Conservation (phyloP, 37 sponge, comb jelly and placozoan species). For the Petrosia ficiformis region DNA sequence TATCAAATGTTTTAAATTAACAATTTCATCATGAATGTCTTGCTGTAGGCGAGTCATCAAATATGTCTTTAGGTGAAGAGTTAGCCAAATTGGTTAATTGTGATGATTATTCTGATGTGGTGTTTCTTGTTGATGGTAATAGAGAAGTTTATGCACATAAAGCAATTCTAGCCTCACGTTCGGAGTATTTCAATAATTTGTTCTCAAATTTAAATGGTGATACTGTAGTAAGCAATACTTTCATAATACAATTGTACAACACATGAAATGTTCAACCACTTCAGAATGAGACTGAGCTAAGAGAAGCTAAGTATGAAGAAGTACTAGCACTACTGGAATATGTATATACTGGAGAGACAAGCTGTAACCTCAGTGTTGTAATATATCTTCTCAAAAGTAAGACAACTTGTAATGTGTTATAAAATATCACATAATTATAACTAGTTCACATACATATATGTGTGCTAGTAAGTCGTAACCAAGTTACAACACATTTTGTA, state of each 20-base stretch:
- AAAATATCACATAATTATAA: too few species aligned
- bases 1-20: neutral
- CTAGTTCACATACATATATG: too few species aligned
- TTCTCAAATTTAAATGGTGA: conserved; percentile 46
- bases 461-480: too few species aligned
- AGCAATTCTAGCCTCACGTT: conserved; percentile 50
- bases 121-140: conserved; percentile 43
- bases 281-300: conserved; percentile 31
- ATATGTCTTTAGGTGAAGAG: neutral
- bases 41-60: neutral
- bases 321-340: conserved; percentile 67
- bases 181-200: conserved; percentile 64
- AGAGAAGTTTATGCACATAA: conserved; percentile 43
- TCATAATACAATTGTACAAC: too few species aligned
- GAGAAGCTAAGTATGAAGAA: conserved; percentile 13
- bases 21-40: neutral
- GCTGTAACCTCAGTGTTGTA: neutral
- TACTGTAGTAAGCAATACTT: neutral
- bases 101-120: conserved; percentile 39
- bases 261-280: too few species aligned
- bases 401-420: too few species aligned
- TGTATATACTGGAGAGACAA: conserved; percentile 50
- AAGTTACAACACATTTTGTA: too few species aligned
- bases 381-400: conserved; percentile 22
- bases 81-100: conserved; percentile 30